These are phyloP conservation scores for Atlantisia rogersi DNA, from an alignment of 2,113 vertebrate genomes.

Conservation along the genomic window DNA sequence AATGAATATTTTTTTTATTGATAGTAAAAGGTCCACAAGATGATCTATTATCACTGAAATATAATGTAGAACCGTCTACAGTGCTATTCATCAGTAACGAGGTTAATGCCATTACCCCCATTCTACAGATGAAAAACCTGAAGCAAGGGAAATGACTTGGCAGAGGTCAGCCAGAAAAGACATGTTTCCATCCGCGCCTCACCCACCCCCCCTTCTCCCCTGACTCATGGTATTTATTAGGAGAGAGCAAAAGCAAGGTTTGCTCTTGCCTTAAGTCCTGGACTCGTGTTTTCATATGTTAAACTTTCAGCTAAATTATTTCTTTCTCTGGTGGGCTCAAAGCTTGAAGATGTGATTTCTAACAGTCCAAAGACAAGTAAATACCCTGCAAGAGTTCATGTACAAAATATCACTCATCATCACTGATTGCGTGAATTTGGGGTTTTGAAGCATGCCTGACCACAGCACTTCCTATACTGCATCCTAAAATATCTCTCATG, in stretches of 20 bases:
- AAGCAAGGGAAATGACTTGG: neutral
- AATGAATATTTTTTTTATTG: neutral
- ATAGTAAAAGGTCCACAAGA: neutral
- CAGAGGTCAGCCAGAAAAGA: neutral
- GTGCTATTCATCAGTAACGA: neutral
- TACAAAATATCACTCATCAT: neutral
- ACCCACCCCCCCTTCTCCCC: fast-evolving
- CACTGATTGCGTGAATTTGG: neutral
- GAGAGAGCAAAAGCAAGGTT: neutral
- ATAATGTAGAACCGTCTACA: neutral
- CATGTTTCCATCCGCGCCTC: fast-evolving
- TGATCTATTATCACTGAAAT: neutral
- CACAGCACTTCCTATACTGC: neutral
- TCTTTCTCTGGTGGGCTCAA: neutral
- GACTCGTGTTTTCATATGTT: neutral
- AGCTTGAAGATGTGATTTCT: neutral
- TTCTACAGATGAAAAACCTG: neutral
- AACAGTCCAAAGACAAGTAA: neutral
- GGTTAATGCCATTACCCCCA: neutral
- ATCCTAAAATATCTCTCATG: neutral
- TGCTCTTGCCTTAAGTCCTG: neutral
- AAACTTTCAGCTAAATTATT: neutral
- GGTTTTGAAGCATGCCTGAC: neutral
- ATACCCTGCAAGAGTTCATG: neutral
- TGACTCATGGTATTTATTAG: neutral